Percentiles rank a stretch among this genome's conserved stretches.
phyloP scores from a whole-genome alignment of 2,797 vertebrate genomes.

The Peromyscus melanophrys region DNA sequence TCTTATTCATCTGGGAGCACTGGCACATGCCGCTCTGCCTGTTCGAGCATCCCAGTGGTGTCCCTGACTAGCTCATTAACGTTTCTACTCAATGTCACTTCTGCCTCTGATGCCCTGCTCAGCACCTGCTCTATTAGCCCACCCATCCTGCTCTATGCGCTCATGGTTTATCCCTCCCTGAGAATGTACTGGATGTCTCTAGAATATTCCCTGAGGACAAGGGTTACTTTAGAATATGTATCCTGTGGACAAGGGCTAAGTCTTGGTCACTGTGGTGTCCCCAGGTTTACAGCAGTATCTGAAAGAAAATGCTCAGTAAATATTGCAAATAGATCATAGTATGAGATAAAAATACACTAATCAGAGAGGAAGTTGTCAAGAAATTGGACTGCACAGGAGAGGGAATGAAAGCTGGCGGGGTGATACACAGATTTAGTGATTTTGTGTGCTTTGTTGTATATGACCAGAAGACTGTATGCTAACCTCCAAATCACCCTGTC shows the following conservation, averaged over 20 bases:
- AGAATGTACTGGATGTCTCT: background rate
- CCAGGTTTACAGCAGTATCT: background rate
- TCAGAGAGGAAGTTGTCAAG: background rate
- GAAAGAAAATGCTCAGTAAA: background rate
- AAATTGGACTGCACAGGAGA: background rate
- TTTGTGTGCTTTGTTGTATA: background rate
- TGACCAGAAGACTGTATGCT: background rate
- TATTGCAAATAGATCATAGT: constrained; percentile 1
- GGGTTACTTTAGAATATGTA: background rate
- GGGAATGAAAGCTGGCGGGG: background rate
- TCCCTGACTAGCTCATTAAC: background rate
- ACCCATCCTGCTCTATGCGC: background rate
- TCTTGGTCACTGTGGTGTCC: background rate
- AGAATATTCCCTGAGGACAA: background rate
- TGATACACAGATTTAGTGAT: background rate
- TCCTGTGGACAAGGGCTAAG: background rate
- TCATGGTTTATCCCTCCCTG: background rate
- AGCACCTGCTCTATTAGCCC: background rate
- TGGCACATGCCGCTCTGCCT: background rate
- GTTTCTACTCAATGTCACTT: background rate
- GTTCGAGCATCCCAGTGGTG: background rate
- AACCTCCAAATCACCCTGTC: background rate
- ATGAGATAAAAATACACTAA: constrained; percentile 10
- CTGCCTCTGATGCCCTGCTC: background rate
- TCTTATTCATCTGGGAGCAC: background rate